A percentile compares a stretch with the other conserved stretches of the same genome.
These are phyloP conservation scores for Zelostemma sp. DNA, from an alignment of 1,140 invertebrate species.

Conservation along the genomic window DNA sequence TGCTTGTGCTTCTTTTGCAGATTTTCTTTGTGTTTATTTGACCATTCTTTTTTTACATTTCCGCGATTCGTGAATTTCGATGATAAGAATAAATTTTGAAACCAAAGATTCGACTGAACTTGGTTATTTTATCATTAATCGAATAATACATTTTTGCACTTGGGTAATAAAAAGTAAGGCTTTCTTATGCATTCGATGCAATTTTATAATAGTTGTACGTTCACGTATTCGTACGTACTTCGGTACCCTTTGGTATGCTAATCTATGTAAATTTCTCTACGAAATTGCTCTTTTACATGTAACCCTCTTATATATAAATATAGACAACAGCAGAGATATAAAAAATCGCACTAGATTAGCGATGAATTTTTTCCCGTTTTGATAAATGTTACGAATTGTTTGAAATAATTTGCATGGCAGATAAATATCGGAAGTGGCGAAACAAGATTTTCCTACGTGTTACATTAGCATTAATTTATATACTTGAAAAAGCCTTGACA, in stretches of 20 bases:
- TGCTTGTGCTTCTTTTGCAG: constrained; percentile 7
- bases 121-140: no score
- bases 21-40: constrained; percentile 13
- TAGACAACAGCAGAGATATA: neutral
- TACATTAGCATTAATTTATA: constrained; percentile 50
- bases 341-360: neutral
- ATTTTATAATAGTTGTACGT: no score
- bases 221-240: neutral
- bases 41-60: constrained; percentile 4
- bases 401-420: constrained; percentile 18
- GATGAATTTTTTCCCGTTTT: neutral
- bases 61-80: no score
- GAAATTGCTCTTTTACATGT: constrained; percentile 31
- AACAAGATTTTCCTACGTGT: neutral
- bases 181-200: no score
- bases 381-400: constrained; percentile 7
- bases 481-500: constrained; percentile 45
- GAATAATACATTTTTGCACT: no score
- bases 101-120: no score
- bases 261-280: constrained; percentile 35
- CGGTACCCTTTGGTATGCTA: constrained; percentile 5
- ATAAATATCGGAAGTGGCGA: constrained; percentile 18
- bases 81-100: no score
- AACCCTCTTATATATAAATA: constrained; percentile 1
- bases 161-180: no score